Evolutionary conservation across 2,113 vertebrate genomes (phyloP), one percentile per base, ranked within the genome.

Genomic region (Anhinga rufa): DNA sequence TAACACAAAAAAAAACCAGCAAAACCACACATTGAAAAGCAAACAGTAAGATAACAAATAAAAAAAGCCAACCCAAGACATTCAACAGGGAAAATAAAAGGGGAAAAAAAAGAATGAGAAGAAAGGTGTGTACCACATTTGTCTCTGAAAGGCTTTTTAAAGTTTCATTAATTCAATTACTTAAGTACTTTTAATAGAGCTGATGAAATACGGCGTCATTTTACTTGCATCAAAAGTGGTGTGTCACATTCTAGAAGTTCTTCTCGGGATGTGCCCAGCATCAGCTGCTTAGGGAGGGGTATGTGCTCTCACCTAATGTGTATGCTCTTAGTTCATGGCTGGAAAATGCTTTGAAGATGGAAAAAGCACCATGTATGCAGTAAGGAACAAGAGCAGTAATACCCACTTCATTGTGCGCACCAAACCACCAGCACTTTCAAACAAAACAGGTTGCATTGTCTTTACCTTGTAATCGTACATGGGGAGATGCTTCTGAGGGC

Each of bases 271-370:
- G 74, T 91, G 49, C 84, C 91, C 20, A 0, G 75, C 91, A 91
- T 90, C 91, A 82, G 71, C 81, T 91, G 76, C 90, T 75, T 65
- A 31, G 25, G 80, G 62, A 86, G 84, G 87, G 92, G 95, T 34
- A 60, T 72, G 90, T 64, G 75, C 77, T 69, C 78, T 57, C 86
- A 61, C 52, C 44, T 89, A 82, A 95, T 72, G 77, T 0, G 3
- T 94, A 57, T 65, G 76, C 88, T 94, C 94, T 97, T 94, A 84
- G 64, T 78, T 97, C 86, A 96, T 75, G 81, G 90, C 91, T 92
- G 93, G 90, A 74, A 96, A 96, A 90, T 69, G 76, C 95, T 95
- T 96, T 94, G 94, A 96, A 88, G 87, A 89, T 84, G 79, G 93
- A 79, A 87, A 93, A 86, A 91, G 86, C 86, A 36, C 82, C 51